A percentile compares a stretch with the other conserved stretches of the same genome.
phyloP scores from a whole-genome alignment of 2,888 invertebrate species.

The Quadroppia sp. region DNA sequence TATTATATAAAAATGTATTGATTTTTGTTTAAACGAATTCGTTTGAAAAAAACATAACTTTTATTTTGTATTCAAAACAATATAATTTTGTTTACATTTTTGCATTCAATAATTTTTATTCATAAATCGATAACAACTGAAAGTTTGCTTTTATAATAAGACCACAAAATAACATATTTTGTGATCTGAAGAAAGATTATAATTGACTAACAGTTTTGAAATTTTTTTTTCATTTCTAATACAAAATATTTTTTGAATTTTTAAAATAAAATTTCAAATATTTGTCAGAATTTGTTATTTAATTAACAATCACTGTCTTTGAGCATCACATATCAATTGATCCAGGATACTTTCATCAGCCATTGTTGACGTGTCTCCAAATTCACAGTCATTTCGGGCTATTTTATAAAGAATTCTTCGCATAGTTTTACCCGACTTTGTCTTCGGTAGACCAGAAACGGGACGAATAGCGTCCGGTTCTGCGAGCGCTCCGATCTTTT shows the following conservation, averaged over 20 bases:
- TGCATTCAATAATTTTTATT: too few relatives aligned
- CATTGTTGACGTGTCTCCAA: constrained; percentile 90
- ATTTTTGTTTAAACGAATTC: too few relatives aligned
- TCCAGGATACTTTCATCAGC: constrained; percentile 88
- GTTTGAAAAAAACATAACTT: too few relatives aligned
- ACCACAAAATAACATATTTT: not conserved
- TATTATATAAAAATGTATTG: too few relatives aligned
- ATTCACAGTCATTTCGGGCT: constrained; percentile 77
- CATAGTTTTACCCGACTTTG: constrained; percentile 97
- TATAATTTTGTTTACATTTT: too few relatives aligned
- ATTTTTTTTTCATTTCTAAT: not conserved
- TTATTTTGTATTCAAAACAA: too few relatives aligned
- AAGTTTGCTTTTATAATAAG: too few relatives aligned
- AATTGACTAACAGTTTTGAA: too few relatives aligned
- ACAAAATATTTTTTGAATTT: not conserved
- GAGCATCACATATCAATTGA: too few relatives aligned
- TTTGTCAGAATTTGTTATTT: too few relatives aligned
- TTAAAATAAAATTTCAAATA: not conserved
- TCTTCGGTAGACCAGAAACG: constrained; percentile 82
- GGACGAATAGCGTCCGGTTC: constrained; percentile 84
- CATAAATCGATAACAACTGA: too few relatives aligned
- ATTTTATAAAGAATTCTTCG: constrained; percentile 88
- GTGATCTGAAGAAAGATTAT: not conserved
- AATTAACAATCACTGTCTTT: too few relatives aligned
- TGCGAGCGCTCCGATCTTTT: constrained; percentile 92